These are phyloP conservation scores for Ifrita kowaldi DNA, from an alignment of 2,113 vertebrate species.

Conservation along the genomic window DNA sequence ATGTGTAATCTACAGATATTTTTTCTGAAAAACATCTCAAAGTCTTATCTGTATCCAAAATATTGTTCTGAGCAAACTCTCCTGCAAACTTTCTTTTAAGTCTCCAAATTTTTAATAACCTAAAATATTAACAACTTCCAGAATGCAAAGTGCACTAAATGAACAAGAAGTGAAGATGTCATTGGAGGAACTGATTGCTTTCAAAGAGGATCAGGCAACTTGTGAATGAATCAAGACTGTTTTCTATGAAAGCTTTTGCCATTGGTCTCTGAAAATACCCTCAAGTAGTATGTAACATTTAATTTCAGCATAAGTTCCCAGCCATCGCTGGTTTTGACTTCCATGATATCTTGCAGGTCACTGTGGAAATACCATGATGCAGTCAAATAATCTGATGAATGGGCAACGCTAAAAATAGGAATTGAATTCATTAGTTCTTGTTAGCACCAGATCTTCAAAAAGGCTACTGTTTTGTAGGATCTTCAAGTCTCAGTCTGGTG, in stretches of 20 bases:
- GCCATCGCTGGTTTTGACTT: neutral
- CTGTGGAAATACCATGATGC: neutral
- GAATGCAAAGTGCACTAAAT: neutral
- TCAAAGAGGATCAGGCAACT: neutral
- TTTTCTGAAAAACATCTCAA: neutral
- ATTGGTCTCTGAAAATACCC: neutral
- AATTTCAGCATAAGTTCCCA: neutral
- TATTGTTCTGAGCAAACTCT: neutral
- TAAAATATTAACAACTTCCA: neutral
- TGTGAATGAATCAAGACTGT: neutral
- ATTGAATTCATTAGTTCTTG: conserved; percentile 14
- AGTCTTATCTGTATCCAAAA: neutral
- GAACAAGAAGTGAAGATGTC: neutral
- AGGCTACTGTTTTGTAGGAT: neutral
- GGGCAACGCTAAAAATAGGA: neutral
- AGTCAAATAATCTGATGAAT: conserved; percentile 29
- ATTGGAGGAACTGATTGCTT: neutral
- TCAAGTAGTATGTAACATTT: neutral
- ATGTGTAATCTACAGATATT: neutral
- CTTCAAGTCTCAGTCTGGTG: neutral
- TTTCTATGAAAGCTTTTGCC: neutral
- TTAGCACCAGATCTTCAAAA: neutral
- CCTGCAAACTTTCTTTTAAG: neutral
- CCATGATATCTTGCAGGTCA: neutral
- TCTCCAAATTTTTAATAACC: neutral